Evolutionary conservation across 2,797 vertebrate genomes (phyloP).

Genomic region (Amazona ochrocephala): DNA sequence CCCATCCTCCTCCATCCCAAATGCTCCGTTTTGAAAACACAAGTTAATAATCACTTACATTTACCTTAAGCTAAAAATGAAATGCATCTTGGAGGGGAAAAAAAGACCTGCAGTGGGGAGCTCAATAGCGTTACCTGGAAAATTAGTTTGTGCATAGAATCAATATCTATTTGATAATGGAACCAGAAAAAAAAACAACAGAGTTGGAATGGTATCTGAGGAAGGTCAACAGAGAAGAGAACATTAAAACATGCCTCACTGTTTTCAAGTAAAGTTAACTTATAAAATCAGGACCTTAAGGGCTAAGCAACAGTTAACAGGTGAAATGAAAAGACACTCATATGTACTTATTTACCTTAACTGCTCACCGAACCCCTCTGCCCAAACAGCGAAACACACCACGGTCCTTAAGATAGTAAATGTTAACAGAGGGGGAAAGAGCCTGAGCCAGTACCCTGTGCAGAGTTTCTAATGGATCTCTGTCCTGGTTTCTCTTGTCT

Average conservation of each 20-base stretch:
- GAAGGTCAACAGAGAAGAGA: neutral
- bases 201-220: neutral
- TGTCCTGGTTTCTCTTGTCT: neutral
- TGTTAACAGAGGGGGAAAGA: neutral
- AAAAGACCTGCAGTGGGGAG: neutral
- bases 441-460: neutral
- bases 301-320: neutral
- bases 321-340: neutral
- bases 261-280: neutral
- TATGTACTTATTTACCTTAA: neutral
- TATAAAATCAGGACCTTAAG: neutral
- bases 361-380: neutral
- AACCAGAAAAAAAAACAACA: neutral
- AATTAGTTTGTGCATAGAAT: neutral
- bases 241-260: neutral
- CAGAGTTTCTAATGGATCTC: neutral
- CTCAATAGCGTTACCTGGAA: neutral
- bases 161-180: neutral
- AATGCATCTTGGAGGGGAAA: neutral
- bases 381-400: neutral
- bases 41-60: neutral
- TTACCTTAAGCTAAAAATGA: neutral
- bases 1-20: too few species aligned
- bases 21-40: neutral
- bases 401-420: accelerated